Evolutionary conservation across 2,797 vertebrate genomes (phyloP).

Genomic region (Apodemus agrarius): DNA sequence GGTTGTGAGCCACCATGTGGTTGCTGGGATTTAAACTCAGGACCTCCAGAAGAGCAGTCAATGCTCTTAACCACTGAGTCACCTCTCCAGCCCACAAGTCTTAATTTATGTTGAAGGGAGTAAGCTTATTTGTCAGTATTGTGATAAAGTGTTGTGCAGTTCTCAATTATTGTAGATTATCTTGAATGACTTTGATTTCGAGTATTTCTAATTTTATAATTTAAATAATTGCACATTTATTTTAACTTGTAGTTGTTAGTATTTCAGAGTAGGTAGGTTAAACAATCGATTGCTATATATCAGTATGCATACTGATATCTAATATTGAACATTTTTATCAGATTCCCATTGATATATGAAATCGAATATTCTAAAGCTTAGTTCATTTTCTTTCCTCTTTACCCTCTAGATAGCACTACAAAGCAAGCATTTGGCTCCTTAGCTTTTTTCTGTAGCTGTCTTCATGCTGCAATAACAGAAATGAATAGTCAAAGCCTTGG

Average conservation of each 20-base stretch:
- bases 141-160: background rate
- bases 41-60: too few species aligned
- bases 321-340: background rate
- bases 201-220: background rate
- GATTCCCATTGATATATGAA: background rate
- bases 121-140: background rate
- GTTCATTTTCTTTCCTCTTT: background rate
- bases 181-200: background rate
- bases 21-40: too few species aligned
- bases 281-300: background rate
- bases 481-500: background rate
- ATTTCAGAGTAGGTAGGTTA: background rate
- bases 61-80: too few species aligned
- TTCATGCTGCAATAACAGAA: background rate
- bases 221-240: background rate
- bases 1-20: too few species aligned
- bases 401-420: background rate
- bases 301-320: background rate
- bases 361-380: background rate
- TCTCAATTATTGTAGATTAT: background rate
- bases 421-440: background rate
- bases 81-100: background rate
- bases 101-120: background rate
- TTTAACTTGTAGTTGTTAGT: background rate
- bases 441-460: background rate